Base-by-base conservation (phyloP, 1,140 invertebrate genomes). In the Limonius californicus region DNA sequence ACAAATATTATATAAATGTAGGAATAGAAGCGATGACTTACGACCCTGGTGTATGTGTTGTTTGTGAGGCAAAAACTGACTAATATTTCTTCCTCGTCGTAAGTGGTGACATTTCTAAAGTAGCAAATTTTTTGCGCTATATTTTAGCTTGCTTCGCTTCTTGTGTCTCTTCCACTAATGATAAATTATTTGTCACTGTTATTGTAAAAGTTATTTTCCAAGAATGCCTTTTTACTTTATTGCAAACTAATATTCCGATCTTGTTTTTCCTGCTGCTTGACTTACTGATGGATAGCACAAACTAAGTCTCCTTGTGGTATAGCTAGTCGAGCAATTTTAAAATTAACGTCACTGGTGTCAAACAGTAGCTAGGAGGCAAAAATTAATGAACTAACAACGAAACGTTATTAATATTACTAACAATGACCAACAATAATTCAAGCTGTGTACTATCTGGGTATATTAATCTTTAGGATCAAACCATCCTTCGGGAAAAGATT, bases 1-100 rank as follows among this genome's bases (percentile, higher is more conserved):
- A 50, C 45, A 50, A 50, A 50, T 50, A 50, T 50, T 50, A 50
- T 50, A 50, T 50, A 50, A 50, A 50, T 50, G 45, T 50, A 50
- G 45, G 45, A 50, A 50, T 50, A 50, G 20, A 50, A 50, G 45
- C 45, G 45, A 50, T 50, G 45, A 50, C 45, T 50, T 50, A 50
- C 45, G 45, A 50, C 45, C 45, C 45, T 50, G 45, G 45, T 50
- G 45, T 50, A 50, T 50, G 45, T 50, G 45, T 50, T 50, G 45
- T 50, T 50, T 50, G 45, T 50, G 45, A 50, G 20, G 45, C 45
- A 50, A 50, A 50, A 50, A 50, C 45, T 50, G 45, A 50, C 45
- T 50, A 50, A 50, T 50, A 50, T 50, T 50, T 50, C 45, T 50
- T 50, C 45, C 45, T 50, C 45, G 45, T 50, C 45, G 45, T 50